phyloP scores from a whole-genome alignment of 30 jellyfish, hydroid and myxozoan genomes.

The Pelagia noctiluca region DNA sequence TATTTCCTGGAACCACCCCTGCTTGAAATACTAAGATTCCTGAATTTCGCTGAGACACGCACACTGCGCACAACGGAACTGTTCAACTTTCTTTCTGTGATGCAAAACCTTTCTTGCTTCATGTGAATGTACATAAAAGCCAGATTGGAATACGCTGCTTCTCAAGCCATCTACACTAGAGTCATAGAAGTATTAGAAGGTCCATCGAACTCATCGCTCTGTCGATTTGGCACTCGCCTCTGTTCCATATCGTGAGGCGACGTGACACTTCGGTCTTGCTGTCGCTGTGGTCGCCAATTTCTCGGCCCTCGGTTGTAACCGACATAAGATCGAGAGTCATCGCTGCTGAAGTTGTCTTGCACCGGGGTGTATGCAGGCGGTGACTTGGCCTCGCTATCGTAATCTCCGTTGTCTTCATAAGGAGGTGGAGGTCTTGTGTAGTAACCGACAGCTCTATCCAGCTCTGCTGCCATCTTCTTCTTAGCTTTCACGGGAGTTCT shows the following conservation, averaged over 20 bases:
- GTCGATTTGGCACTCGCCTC: conserved; percentile 48
- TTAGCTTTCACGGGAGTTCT: conserved; percentile 63
- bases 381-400: conserved; percentile 75
- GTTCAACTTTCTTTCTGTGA: no score
- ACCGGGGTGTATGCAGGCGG: conserved; percentile 96
- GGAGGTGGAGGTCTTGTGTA: conserved; percentile 96
- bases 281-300: conserved; percentile 76
- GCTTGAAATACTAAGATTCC: no score
- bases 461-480: conserved; percentile 89
- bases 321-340: conserved; percentile 57
- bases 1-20: no score
- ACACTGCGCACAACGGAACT: no score
- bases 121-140: background rate
- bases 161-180: conserved; percentile 30
- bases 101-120: background rate
- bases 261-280: conserved; percentile 51
- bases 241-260: conserved; percentile 45
- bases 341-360: conserved; percentile 69
- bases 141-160: background rate
- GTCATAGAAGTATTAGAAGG: conserved; percentile 76
- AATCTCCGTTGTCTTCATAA: conserved; percentile 63
- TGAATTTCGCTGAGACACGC: no score
- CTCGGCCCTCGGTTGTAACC: conserved; percentile 62
- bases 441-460: conserved; percentile 81
- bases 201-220: conserved; percentile 64